A percentile compares a stretch with the other conserved stretches of the same genome.
Conservation (phyloP, 2,113 vertebrate species). For the Aspidoscelis tigris region DNA sequence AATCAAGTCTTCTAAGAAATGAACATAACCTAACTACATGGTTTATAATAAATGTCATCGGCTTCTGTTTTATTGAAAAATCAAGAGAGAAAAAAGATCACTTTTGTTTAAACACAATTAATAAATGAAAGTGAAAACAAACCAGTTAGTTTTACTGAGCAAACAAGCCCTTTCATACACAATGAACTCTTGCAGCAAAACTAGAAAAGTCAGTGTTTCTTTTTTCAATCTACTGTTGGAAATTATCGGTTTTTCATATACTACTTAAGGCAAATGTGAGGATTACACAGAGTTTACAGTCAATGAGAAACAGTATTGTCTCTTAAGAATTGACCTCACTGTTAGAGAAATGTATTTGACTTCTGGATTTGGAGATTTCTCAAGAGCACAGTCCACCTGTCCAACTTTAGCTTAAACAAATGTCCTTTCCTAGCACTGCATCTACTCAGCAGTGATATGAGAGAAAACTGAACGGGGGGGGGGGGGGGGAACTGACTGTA, state of each 20-base stretch:
- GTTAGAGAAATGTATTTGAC: background rate
- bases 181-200: constrained; percentile 20
- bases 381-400: background rate
- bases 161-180: constrained; percentile 41
- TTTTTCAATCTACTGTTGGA: constrained; percentile 3
- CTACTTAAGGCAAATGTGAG: background rate
- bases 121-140: constrained; percentile 40
- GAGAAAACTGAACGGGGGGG: too few species aligned
- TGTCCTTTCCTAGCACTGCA: background rate
- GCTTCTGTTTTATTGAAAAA: constrained; percentile 38
- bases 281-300: background rate
- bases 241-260: constrained; percentile 38
- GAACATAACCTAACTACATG: background rate
- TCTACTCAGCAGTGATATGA: background rate
- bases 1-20: background rate
- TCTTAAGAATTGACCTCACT: background rate
- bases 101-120: constrained; percentile 11
- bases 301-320: background rate
- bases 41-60: constrained; percentile 48
- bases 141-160: constrained; percentile 28
- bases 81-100: background rate
- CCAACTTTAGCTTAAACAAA: background rate
- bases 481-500: background rate
- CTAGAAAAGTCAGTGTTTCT: constrained; percentile 42
- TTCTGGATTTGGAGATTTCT: background rate